Evolutionary conservation across 23 tunicate genomes (phyloP).

Genomic region (Ascidia mentula): DNA sequence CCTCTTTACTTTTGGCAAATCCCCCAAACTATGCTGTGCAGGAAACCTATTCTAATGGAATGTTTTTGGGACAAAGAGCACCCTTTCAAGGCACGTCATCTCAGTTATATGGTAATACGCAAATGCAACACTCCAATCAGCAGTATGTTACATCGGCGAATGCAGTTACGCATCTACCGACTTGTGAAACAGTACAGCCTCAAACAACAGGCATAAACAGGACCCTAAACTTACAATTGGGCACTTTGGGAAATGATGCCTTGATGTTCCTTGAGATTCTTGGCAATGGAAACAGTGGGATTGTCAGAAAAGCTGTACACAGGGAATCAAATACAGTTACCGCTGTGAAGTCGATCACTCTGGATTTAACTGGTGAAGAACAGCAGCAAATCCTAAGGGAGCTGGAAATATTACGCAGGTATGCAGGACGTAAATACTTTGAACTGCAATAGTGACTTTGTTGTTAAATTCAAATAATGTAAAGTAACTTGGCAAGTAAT

Average conservation of each 20-base stretch:
- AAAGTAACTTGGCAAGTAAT: neutral
- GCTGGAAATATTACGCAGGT: slow-evolving; percentile 67
- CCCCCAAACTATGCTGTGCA: neutral
- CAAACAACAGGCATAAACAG: neutral
- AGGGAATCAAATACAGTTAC: slow-evolving; percentile 41
- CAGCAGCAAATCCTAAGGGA: slow-evolving; percentile 69
- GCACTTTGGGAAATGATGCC: slow-evolving; percentile 35
- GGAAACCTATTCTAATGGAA: neutral
- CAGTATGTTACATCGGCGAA: neutral
- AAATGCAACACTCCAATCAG: neutral
- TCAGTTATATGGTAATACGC: neutral
- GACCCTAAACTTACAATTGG: slow-evolving; percentile 30
- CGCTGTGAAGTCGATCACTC: slow-evolving; percentile 82
- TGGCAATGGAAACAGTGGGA: slow-evolving; percentile 94
- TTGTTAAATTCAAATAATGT: too few relatives aligned
- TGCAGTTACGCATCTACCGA: neutral
- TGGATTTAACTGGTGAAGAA: slow-evolving; percentile 91
- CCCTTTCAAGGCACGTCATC: neutral
- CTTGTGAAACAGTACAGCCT: neutral
- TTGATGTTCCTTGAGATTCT: slow-evolving; percentile 56
- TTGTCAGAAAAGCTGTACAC: slow-evolving; percentile 75
- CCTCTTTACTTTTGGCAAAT: slow-evolving; percentile 32
- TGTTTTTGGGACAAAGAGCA: neutral
- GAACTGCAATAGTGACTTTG: too few relatives aligned
- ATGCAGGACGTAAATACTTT: too few relatives aligned